phyloP scores from a whole-genome alignment of 1,140 invertebrate genomes.

The Nasonia vitripennis region DNA sequence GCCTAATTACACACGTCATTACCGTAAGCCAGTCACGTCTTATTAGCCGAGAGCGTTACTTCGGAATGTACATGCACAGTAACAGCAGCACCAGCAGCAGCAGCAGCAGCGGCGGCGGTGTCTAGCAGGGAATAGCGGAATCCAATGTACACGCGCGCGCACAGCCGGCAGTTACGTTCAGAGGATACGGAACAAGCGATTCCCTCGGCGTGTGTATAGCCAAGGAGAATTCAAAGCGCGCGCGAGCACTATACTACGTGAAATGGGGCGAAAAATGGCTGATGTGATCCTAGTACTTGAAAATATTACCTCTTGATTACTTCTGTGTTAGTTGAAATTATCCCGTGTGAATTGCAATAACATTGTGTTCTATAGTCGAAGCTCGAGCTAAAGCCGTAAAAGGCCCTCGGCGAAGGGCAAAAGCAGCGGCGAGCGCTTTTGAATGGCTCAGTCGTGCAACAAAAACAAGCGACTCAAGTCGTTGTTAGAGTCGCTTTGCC shows the following conservation, averaged over 20 bases:
- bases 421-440: not conserved
- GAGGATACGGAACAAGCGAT: not conserved
- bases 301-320: too few relatives aligned
- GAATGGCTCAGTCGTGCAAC: not conserved
- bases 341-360: too few relatives aligned
- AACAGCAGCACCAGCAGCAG: not conserved
- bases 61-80: not conserved
- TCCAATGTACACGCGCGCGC: not conserved
- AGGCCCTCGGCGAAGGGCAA: not conserved
- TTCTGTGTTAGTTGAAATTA: too few relatives aligned
- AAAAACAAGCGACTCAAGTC: not conserved
- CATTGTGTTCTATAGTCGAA: too few relatives aligned
- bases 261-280: not conserved
- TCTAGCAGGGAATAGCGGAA: too few relatives aligned
- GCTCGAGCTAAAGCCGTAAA: not conserved
- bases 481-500: not conserved
- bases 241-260: not conserved
- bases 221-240: conserved; percentile 10
- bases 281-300: not conserved
- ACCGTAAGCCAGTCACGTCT: conserved; percentile 14
- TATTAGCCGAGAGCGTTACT: conserved; percentile 19
- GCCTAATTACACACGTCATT: conserved; percentile 9
- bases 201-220: not conserved
- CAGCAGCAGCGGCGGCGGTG: too few relatives aligned
- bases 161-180: not conserved